Percentiles rank a stretch among this genome's conserved stretches.
Evolutionary conservation across 2,113 vertebrate species (phyloP).

Genomic region (Lethenteron camtschaticum): DNA sequence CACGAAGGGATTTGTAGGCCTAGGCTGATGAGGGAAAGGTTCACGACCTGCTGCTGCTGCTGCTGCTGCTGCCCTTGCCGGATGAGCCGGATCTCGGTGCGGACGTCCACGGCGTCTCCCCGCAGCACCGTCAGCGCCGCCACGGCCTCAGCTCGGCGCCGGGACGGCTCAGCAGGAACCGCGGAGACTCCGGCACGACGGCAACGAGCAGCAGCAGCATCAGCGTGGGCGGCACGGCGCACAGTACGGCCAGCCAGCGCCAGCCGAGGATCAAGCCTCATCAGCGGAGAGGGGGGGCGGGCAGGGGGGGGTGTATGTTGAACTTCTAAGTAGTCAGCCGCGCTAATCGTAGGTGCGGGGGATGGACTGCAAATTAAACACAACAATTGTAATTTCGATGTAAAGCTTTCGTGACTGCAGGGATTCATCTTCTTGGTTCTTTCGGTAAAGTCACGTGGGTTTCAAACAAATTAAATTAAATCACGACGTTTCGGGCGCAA

Average conservation of each 20-base stretch:
- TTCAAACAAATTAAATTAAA: no score
- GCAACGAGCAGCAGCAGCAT: slow-evolving; percentile 44
- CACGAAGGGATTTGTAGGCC: no score
- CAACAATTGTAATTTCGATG: no score
- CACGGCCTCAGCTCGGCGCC: slow-evolving; percentile 29
- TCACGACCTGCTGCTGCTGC: not conserved
- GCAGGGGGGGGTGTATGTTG: not conserved
- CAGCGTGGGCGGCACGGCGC: slow-evolving; percentile 35
- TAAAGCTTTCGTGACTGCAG: no score
- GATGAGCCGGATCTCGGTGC: not conserved
- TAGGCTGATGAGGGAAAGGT: no score
- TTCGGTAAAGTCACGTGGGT: no score
- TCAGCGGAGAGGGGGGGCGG: not conserved
- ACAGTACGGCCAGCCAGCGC: slow-evolving; percentile 61
- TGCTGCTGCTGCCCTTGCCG: not conserved
- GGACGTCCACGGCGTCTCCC: slow-evolving; percentile 27
- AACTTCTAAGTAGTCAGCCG: not conserved
- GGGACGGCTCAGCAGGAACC: slow-evolving; percentile 40
- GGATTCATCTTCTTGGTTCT: no score
- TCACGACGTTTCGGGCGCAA: no score
- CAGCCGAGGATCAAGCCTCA: slow-evolving; percentile 41
- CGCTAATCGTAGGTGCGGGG: no score
- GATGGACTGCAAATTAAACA: no score
- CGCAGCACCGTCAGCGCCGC: slow-evolving; percentile 45
- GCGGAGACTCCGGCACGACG: slow-evolving; percentile 67